Conservation (phyloP, 2,113 vertebrate genomes). For the Scopus umbretta region DNA sequence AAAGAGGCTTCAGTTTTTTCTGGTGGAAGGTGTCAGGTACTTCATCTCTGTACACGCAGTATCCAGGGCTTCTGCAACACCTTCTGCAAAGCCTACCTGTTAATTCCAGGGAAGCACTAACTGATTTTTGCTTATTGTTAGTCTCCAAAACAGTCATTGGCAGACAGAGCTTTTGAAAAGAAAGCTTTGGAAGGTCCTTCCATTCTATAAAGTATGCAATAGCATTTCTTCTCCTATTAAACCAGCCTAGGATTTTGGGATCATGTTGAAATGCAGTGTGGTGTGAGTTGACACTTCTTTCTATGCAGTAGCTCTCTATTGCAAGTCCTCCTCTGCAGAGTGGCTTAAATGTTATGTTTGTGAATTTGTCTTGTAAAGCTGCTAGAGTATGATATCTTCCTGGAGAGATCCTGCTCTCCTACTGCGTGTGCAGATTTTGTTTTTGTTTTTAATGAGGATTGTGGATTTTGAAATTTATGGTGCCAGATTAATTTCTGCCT, state of each 20-base stretch:
- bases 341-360: background rate
- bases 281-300: background rate
- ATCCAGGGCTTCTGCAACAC: background rate
- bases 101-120: background rate
- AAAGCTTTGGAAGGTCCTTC: background rate
- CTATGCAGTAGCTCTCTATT: background rate
- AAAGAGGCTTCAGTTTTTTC: background rate
- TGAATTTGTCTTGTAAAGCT: background rate
- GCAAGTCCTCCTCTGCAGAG: background rate
- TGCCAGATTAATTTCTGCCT: background rate
- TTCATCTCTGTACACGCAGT: rapidly evolving
- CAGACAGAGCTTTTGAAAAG: background rate
- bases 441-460: background rate
- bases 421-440: background rate
- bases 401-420: background rate
- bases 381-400: background rate
- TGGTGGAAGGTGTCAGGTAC: background rate
- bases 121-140: background rate
- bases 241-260: background rate
- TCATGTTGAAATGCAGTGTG: rapidly evolving
- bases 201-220: background rate
- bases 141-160: background rate
- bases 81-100: background rate
- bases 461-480: background rate
- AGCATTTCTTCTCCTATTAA: background rate